A percentile compares a stretch with the other conserved stretches of the same genome.
Evolutionary conservation across 2,113 vertebrate species (phyloP).

Genomic region (Irena cyanogastra): DNA sequence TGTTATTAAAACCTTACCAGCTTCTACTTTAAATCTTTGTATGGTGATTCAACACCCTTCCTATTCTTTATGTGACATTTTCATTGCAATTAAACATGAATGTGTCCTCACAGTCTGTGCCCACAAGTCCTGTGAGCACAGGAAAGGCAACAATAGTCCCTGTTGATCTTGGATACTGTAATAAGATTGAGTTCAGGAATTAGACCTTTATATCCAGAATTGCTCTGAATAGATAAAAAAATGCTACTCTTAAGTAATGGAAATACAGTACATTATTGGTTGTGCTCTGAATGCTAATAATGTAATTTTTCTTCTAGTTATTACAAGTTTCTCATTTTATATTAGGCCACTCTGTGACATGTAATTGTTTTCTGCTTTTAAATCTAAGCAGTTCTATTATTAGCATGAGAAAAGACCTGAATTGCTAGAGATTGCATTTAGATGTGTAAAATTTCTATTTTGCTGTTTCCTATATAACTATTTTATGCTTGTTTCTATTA

Average conservation of each 20-base stretch:
- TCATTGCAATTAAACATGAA: constrained; percentile 1
- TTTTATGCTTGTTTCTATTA: constrained; percentile 8
- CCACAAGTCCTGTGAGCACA: not conserved
- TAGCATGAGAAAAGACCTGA: not conserved
- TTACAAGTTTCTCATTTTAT: constrained; percentile 24
- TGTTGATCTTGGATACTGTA: not conserved
- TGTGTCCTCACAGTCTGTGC: not conserved
- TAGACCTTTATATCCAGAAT: not conserved
- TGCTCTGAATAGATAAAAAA: constrained; percentile 20
- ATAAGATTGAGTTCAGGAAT: not conserved
- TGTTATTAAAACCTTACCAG: constrained; percentile 10
- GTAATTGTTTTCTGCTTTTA: constrained; percentile 18
- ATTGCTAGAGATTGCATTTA: constrained; percentile 6
- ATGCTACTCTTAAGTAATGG: not conserved
- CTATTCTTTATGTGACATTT: not conserved
- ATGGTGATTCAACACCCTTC: not conserved
- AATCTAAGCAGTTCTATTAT: constrained; percentile 10
- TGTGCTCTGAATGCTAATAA: constrained; percentile 31
- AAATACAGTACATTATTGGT: not conserved
- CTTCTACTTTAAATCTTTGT: constrained; percentile 28
- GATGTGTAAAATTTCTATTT: not conserved
- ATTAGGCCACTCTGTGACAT: not conserved
- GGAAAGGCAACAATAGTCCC: not conserved
- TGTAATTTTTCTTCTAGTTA: not conserved
- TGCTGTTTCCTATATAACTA: not conserved